phyloP scores from a whole-genome alignment of 2,888 invertebrate genomes.

The Lithophane socia region DNA sequence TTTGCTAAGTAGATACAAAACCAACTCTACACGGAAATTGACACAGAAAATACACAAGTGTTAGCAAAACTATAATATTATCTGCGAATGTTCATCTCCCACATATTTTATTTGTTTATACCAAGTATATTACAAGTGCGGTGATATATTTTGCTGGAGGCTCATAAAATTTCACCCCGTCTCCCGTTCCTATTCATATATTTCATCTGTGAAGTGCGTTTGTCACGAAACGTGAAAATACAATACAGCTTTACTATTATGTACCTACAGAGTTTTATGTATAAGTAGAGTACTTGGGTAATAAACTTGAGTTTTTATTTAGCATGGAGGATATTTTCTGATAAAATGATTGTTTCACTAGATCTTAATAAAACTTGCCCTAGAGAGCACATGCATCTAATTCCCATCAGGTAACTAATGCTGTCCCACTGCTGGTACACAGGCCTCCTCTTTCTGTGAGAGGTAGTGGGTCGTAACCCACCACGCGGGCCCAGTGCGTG shows the following conservation, averaged over 20 bases:
- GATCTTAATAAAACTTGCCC: too few relatives aligned
- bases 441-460: too few relatives aligned
- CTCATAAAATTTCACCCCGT: conserved; percentile 71
- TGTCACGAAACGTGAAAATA: conserved; percentile 64
- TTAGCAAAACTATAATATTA: conserved; percentile 50
- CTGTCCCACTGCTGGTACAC: too few relatives aligned
- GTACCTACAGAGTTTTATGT: conserved; percentile 15
- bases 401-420: background rate
- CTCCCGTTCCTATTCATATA: conserved; percentile 68
- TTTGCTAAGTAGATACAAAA: conserved; percentile 1
- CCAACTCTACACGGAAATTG: background rate
- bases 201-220: conserved; percentile 71
- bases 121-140: conserved; percentile 65
- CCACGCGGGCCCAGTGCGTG: too few relatives aligned
- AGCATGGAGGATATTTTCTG: background rate
- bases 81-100: conserved; percentile 50
- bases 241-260: conserved; percentile 48
- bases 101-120: conserved; percentile 70
- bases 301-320: conserved; percentile 1
- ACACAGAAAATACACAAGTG: conserved; percentile 30
- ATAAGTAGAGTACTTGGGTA: conserved; percentile 1
- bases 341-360: background rate
- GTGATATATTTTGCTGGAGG: conserved; percentile 68
- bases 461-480: too few relatives aligned
- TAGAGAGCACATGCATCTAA: too few relatives aligned